Base-by-base conservation (phyloP, 2,888 invertebrate genomes). In the Perizoma flavofasciatum region DNA sequence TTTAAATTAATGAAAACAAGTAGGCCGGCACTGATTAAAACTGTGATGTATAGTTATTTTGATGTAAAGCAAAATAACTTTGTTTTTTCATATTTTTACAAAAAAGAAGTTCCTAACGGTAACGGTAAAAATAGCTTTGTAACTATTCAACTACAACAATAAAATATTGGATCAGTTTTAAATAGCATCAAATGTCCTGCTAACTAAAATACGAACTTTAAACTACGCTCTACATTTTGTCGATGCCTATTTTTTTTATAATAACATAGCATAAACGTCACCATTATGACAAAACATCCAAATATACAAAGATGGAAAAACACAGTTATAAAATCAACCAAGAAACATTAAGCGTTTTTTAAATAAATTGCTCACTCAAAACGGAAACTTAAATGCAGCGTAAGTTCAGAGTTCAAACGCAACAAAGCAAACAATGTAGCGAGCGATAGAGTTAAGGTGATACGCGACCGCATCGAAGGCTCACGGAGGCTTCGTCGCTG, bases 401-500 rank as follows among this genome's bases (percentile, higher is more conserved):
- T 43, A 62, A 63, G 63, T 63, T 59, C 46, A 65, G 47, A 60
- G 64, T 53, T 62, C 35, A 60, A 56, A 61, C 56, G 58, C 62
- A 60, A 46, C 54, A 55, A 61, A 62, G 60, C 49, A 61, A 60
- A 44, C 34, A 45, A 57, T 44, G 58, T 40, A 49, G 78, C 70
- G 60, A 49, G 49, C 49, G 39, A 44, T 47, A 33, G 55, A 41
- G 3, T 43, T 46, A 72, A 70, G 63, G 66, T 72, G 65, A 55
- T 61, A 59, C 57, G 62, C 64, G 63, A 52, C 59, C 67, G 69
- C 63, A 66, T 69, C 63, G 68, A 66, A 72, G 71, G 74, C 71
- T 70, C 57, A 66, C 69, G 77, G 79, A 84, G 83, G 82, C 79
- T 83, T 75, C 47, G 37, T 45, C 45, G 58, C 37, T 5, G 46